Evolutionary conservation across 1,140 invertebrate species (phyloP).

Genomic region (Drosophila kanapiae): DNA sequence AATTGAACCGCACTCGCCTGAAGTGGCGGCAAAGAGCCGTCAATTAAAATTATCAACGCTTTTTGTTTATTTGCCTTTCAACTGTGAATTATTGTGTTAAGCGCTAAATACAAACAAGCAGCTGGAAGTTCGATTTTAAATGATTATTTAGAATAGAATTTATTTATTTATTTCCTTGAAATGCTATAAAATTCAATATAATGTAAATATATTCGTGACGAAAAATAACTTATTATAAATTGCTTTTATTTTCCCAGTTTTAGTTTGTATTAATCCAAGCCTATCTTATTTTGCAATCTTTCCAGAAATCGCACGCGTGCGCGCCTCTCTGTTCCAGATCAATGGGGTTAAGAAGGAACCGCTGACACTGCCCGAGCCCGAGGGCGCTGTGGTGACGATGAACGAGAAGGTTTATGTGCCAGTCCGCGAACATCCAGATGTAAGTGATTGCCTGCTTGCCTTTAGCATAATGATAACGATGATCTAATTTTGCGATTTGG

Average conservation of each 20-base stretch:
- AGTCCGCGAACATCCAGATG: conserved; percentile 99
- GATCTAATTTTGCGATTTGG: conserved; percentile 74
- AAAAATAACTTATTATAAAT: no score
- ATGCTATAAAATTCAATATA: neutral
- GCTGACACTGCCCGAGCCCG: conserved; percentile 95
- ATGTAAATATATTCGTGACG: neutral
- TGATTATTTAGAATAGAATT: neutral
- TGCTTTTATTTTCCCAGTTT: neutral
- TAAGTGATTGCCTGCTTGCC: conserved; percentile 88
- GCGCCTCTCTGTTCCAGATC: conserved; percentile 98
- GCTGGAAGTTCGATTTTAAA: neutral
- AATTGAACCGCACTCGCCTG: conserved; percentile 42
- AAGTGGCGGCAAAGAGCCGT: conserved; percentile 22
- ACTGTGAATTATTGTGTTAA: conserved; percentile 16
- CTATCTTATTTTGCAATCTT: conserved; percentile 85
- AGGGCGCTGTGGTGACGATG: conserved; percentile 95
- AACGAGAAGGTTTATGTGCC: conserved; percentile 99
- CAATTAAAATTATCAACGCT: conserved; percentile 51
- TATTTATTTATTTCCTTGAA: neutral
- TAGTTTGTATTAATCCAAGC: conserved; percentile 8
- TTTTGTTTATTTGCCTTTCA: conserved; percentile 25
- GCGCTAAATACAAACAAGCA: conserved; percentile 11
- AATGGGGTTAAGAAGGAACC: conserved; percentile 98
- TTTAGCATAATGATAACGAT: conserved; percentile 48
- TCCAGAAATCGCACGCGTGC: conserved; percentile 99